Evolutionary conservation across 2,888 invertebrate species (phyloP).

Genomic region (Melitaea athalia): DNA sequence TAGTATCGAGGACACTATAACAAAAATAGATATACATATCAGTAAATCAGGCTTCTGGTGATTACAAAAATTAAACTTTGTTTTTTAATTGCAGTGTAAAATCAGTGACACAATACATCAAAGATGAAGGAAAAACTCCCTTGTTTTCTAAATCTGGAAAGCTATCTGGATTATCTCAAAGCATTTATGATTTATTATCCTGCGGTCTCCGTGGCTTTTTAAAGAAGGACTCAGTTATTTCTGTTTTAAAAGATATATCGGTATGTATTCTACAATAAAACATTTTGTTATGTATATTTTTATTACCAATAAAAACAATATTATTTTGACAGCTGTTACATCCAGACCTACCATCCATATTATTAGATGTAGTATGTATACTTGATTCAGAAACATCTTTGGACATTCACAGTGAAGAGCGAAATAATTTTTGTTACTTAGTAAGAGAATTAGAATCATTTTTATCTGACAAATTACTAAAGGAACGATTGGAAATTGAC

Average conservation of each 20-base stretch:
- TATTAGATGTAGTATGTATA: slow-evolving; percentile 92
- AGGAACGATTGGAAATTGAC: slow-evolving; percentile 96
- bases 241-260: slow-evolving; percentile 88
- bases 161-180: slow-evolving; percentile 85
- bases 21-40: neutral
- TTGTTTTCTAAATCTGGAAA: slow-evolving; percentile 84
- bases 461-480: slow-evolving; percentile 92
- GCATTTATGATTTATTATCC: slow-evolving; percentile 90
- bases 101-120: slow-evolving; percentile 84
- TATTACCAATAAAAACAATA: slow-evolving; percentile 12
- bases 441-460: slow-evolving; percentile 91
- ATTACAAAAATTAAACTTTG: neutral
- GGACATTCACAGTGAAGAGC: slow-evolving; percentile 87
- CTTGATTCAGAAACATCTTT: slow-evolving; percentile 91
- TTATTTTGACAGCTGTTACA: slow-evolving; percentile 85
- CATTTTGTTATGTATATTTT: neutral
- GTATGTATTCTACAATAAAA: slow-evolving; percentile 78
- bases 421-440: slow-evolving; percentile 89
- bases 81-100: slow-evolving; percentile 82
- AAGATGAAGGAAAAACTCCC: slow-evolving; percentile 84
- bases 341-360: slow-evolving; percentile 90
- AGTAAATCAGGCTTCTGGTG: neutral
- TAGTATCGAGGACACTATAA: neutral
- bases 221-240: slow-evolving; percentile 89
- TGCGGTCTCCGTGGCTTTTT: slow-evolving; percentile 89